phyloP scores from a whole-genome alignment of 2,113 vertebrate species.

The Rhizomys pruinosus region DNA sequence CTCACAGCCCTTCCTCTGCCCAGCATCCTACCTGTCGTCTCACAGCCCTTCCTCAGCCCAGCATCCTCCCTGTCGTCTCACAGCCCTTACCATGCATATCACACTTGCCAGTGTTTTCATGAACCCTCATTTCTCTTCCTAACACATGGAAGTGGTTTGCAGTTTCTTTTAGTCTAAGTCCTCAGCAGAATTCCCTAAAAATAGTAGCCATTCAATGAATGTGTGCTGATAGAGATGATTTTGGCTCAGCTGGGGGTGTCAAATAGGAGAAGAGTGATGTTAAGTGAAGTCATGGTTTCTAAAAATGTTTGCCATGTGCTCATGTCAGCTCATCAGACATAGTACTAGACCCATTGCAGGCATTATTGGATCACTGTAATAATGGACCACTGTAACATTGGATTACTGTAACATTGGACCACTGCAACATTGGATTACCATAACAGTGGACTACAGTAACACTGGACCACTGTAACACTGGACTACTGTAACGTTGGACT shows the following conservation, averaged over 20 bases:
- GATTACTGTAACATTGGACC: too few relatives aligned
- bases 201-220: neutral
- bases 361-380: slow-evolving; percentile 12
- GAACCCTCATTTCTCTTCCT: neutral
- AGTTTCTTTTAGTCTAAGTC: neutral
- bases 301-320: neutral
- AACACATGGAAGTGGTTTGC: neutral
- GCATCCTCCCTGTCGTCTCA: neutral
- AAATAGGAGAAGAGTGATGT: neutral
- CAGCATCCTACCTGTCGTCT: too few relatives aligned
- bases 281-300: neutral
- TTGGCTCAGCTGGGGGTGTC: neutral
- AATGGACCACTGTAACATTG: too few relatives aligned
- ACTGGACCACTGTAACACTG: too few relatives aligned
- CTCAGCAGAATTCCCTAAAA: too few relatives aligned
- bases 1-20: too few relatives aligned
- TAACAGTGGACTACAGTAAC: too few relatives aligned
- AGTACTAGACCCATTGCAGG: too few relatives aligned
- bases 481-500: too few relatives aligned
- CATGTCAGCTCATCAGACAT: neutral
- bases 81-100: accelerated
- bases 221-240: neutral
- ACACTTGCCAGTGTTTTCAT: neutral
- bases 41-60: neutral
- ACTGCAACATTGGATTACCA: too few relatives aligned